Base-by-base conservation (phyloP, 2,888 invertebrate species). In the Plebejus melissa region DNA sequence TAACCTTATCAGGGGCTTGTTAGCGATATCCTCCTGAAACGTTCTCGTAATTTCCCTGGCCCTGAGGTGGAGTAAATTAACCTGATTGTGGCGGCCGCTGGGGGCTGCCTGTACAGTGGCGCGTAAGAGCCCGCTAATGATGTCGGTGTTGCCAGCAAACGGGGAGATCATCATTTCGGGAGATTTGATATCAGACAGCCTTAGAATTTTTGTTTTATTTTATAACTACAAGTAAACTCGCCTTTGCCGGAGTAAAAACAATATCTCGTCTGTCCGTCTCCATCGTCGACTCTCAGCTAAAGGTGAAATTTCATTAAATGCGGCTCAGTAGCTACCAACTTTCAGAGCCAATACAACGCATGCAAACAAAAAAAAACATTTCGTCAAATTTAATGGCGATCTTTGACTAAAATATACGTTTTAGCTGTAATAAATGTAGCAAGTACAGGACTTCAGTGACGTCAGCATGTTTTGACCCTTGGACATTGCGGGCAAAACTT, bases 21-120 rank as follows among this genome's bases (percentile, higher is more conserved):
- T 65, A 65, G 65, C 32, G 5, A 36, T 65, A 65, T 65, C 65
- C 32, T 65, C 0, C 32, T 32, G 6, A 32, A 65, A 65, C 16
- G 65, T 36, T 65, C 65, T 13, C 65, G 65, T 32, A 65, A 65
- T 65, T 65, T 36, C 46, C 50, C 28, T 71, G 41, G 69, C 41
- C 70, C 41, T 13, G 70, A 70, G 70, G n/a, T 41, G 41, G 70
- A 41, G 38, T 41, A 70, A 70, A 70, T 70, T 70, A 74, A 46
- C 28, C 65, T 74, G 74, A 74, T 74, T 74, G 41, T 74, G 41
- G 46, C 74, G 13, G 65, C 6, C 41, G 60, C 74, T 60, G 60
- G 28, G 74, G 65, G 74, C 65, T 58, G 70, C 46, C 50, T 38
- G 70, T 65, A 74, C 74, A 65, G 36, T 41, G 32, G 54, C 74